Evolutionary conservation across 2,113 vertebrate genomes (phyloP), one percentile per base, ranked within the genome.

Genomic region (Talpa occidentalis): DNA sequence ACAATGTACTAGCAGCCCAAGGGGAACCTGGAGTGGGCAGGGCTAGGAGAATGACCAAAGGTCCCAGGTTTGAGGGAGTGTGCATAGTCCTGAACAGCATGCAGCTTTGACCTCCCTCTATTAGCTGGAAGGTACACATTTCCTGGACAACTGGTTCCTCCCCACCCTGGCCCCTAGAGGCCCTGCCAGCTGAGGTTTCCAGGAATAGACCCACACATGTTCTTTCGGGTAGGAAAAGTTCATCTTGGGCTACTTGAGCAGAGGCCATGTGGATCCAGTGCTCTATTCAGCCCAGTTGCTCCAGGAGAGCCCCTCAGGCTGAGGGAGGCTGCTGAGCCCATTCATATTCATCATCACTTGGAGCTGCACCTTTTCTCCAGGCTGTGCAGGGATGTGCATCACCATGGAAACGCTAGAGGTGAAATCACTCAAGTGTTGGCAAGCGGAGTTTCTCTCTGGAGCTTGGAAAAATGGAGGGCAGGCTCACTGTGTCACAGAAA

Each of bases 401-500:
- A 94, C 97, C 96, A 97, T 97, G 96, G 97, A 94, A 97, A 97
- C 97, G 47, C 87, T 90, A 89, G 97, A 97, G 96, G 96, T 97
- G 94, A 97, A 97, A 97, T 97, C 96, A 97, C 94, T 97, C 96
- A 97, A 97, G 96, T 97, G 96, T 90, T 97, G 96, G 96, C 97
- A 97, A 97, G 94, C 2, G 0, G 83, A 95, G 77, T 96, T 94
- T 96, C 96, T 97, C 94, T 96, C 95, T 28, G 47, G 95, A 97
- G 96, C 96, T 88, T 96, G 94, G 92, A 72, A 96, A 97, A 97
- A 97, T 92, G 95, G 96, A 97, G 96, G 93, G 78, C 70, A 87
- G 86, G 49, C 94, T 95, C 21, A 24, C 60, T 1, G 42, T 91
- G 94, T 96, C 96, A 93, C 79, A 95, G 94, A 92, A 62, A 91